Base-by-base conservation (phyloP, 1,140 invertebrate species). In the Drosophila sulfurigaster region DNA sequence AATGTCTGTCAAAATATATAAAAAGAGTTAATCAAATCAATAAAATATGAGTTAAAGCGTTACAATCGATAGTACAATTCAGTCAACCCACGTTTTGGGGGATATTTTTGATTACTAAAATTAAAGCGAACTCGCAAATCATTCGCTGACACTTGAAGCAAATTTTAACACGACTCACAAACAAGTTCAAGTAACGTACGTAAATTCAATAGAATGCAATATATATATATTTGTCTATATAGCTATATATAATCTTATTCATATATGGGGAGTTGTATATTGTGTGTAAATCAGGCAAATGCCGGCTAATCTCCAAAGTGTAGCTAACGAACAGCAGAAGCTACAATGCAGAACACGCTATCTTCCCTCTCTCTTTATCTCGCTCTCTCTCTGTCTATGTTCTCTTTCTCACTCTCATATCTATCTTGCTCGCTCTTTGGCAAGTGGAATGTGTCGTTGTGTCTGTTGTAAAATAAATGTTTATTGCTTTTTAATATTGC, bases 401-500 rank as follows among this genome's bases (percentile, higher is more conserved):
- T 3, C 41, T 30, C 32, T 15, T 0, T 20, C 63, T 45, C 32
- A 25, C 32, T 11, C 8, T 41, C 15, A 15, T 16, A 30, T 35
- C 28, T n/a, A 2, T 51, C 41, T 51, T 28, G 10, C 32, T 41
- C 15, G 46, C 28, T 51, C 43, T 68, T n/a, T 51, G 32, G 11
- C 57, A 13, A 45, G 20, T 54, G 51, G 67, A 79, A 83, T 80
- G 56, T 89, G 83, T 82, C 73, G 78, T 67, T 80, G 54, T 88
- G 75, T 79, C 82, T 71, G 83, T 78, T 82, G 80, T 88, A 78
- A 89, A 89, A 88, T 89, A 89, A 89, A 88, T 88, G 83, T 88
- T 88, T 88, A 88, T 88, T 69, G 83, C 85, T 88, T 88, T 89
- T 88, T 88, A 88, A 88, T 88, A 89, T 89, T 89, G 81, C 85